These are phyloP conservation scores for Leguminivora glycinivorella DNA, from an alignment of 1,140 invertebrate genomes.

Conservation along the genomic window DNA sequence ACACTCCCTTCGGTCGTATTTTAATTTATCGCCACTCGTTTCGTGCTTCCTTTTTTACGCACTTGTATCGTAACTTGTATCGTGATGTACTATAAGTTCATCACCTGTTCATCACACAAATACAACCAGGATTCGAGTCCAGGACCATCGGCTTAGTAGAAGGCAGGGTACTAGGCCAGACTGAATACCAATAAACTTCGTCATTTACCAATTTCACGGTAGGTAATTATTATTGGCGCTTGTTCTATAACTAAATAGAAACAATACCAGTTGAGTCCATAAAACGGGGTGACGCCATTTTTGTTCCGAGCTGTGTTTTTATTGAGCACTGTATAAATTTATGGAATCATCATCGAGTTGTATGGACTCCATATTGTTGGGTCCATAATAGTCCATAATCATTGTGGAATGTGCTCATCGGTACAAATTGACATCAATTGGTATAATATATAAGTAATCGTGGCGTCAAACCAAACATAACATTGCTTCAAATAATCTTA, in stretches of 20 bases:
- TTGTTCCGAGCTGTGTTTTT: slow-evolving; percentile 71
- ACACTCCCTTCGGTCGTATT: too few relatives aligned
- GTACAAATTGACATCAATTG: slow-evolving; percentile 50
- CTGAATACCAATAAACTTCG: slow-evolving; percentile 52
- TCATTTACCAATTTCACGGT: slow-evolving; percentile 64
- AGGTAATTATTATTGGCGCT: slow-evolving; percentile 50
- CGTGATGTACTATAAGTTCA: too few relatives aligned
- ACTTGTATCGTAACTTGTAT: too few relatives aligned
- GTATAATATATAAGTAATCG: not conserved
- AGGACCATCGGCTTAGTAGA: too few relatives aligned
- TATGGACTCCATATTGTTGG: slow-evolving; percentile 68
- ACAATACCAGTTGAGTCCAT: slow-evolving; percentile 57
- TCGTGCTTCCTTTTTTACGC: too few relatives aligned
- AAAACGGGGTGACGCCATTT: slow-evolving; percentile 64
- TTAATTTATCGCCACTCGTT: too few relatives aligned
- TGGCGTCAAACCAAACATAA: too few relatives aligned
- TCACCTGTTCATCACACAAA: too few relatives aligned
- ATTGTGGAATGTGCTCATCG: slow-evolving; percentile 69
- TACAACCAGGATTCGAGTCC: too few relatives aligned
- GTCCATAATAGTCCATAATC: slow-evolving; percentile 75
- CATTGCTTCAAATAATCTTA: too few relatives aligned
- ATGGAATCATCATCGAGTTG: slow-evolving; percentile 77
- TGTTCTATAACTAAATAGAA: slow-evolving; percentile 51
- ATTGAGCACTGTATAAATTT: slow-evolving; percentile 77
- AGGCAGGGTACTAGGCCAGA: too few relatives aligned